Evolutionary conservation across 2,797 vertebrate species (phyloP), one percentile per base, ranked within the genome.

Genomic region (Vultur gryphus): DNA sequence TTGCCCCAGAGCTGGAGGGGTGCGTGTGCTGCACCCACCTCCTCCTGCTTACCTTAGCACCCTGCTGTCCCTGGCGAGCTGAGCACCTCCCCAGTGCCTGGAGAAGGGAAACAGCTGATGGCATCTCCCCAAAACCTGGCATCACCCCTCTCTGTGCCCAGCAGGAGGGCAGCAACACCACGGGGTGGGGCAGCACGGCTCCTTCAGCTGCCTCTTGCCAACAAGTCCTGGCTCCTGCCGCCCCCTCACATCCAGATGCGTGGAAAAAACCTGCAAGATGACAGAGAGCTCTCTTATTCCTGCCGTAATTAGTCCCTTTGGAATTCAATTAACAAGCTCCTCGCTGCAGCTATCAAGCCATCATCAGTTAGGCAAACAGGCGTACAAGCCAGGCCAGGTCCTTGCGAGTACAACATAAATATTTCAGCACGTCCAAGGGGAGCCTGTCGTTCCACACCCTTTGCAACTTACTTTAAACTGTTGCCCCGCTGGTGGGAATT

Each of bases 301-400:
- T 91, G 64, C 87, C 0, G 2, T 96, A 97, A 97, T 97, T 93
- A 95, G 84, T 97, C 94, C 96, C 96, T 66, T 89, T 91, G 96
- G 95, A 97, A 97, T 97, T 97, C 92, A 95, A 62, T 96, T 97
- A 97, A 93, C 72, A 72, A 96, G 80, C 87, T 97, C 89, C 92
- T 90, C 1, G 31, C 89, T 78, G 93, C 80, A 96, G 65, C 93
- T 84, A 89, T 73, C 87, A 81, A 94, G 78, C 84, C 41, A 16
- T 80, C 77, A 73, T 88, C 94, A 82, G 82, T 59, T 91, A 62
- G 51, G 92, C 94, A 97, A 96, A 96, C 93, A 95, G 79, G 82
- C n/a, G 6, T 55, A 78, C 21, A 69, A 95, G 89, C 84, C 87
- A 80, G 81, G 71, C 84, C 82, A 77, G 87, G 90, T 83, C 90